These are phyloP conservation scores for Scaptomyza graminum DNA, from an alignment of 1,140 invertebrate genomes.

Conservation along the genomic window DNA sequence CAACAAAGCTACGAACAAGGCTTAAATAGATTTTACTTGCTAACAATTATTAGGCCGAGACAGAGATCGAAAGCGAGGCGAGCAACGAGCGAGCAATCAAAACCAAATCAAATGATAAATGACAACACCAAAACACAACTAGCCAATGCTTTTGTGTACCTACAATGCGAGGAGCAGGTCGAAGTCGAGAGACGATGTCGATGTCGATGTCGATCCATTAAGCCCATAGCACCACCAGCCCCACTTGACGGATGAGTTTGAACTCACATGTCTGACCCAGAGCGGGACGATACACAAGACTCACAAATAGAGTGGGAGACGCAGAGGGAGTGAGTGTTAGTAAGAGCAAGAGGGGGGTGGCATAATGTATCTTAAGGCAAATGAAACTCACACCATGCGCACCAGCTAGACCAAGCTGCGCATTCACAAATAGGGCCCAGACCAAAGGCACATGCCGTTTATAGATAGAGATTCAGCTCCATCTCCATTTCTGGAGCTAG, in stretches of 20 bases:
- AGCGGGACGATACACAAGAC: conserved; percentile 21
- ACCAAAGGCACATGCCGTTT: conserved; percentile 15
- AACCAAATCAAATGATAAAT: conserved; percentile 82
- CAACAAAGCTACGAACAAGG: conserved; percentile 66
- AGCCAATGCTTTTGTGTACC: conserved; percentile 41
- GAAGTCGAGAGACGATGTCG: conserved; percentile 15
- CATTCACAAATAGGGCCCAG: conserved; percentile 43
- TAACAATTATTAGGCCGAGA: conserved; percentile 69
- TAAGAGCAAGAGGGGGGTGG: conserved; percentile 29
- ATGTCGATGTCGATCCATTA: conserved; percentile 75
- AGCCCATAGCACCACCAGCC: conserved; percentile 65
- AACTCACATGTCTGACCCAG: conserved; percentile 82
- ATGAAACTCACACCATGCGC: conserved; percentile 73
- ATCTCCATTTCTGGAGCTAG: conserved; percentile 52
- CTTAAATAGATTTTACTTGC: conserved; percentile 82
- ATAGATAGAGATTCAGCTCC: conserved; percentile 32
- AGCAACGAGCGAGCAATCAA: conserved; percentile 58
- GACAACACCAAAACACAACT: conserved; percentile 81
- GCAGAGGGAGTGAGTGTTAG: conserved; percentile 17
- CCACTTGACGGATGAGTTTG: conserved; percentile 83
- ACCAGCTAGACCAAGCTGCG: conserved; percentile 19
- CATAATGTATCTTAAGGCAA: conserved; percentile 61
- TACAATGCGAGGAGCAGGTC: conserved; percentile 47
- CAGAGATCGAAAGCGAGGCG: conserved; percentile 13
- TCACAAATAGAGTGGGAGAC: conserved; percentile 2